Conservation (phyloP, 2,888 invertebrate species). For the Shargacucullia verbasci region DNA sequence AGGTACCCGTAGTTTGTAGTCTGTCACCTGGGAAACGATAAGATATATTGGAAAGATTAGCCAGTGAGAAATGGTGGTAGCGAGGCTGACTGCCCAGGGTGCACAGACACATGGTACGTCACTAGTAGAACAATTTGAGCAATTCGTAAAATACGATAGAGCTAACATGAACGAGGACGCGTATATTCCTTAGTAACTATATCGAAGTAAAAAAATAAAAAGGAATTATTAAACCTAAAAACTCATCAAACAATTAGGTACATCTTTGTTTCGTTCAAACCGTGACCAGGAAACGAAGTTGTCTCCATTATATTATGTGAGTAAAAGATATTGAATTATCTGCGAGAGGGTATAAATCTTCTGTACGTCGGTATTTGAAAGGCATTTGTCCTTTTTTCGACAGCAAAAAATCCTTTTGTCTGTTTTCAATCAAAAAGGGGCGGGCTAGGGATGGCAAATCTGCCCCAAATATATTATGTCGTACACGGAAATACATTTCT, state of each 20-base stretch:
- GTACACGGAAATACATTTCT: constrained; percentile 24
- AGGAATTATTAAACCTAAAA: constrained; percentile 26
- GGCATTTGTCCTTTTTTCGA: constrained; percentile 76
- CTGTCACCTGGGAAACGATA: too few species aligned
- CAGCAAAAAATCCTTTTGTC: constrained; percentile 77
- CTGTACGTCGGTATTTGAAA: constrained; percentile 71
- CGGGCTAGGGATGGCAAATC: constrained; percentile 52
- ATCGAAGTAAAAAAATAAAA: constrained; percentile 5
- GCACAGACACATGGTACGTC: too few species aligned
- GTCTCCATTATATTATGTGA: constrained; percentile 74
- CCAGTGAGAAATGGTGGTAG: too few species aligned
- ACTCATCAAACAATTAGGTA: constrained; percentile 32
- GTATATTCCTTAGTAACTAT: too few species aligned
- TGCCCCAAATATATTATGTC: constrained; percentile 19
- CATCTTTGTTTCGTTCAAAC: constrained; percentile 20
- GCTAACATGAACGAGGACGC: too few species aligned
- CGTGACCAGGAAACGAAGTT: constrained; percentile 50
- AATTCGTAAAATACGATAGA: too few species aligned
- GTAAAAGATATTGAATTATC: constrained; percentile 79
- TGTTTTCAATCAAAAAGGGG: constrained; percentile 76
- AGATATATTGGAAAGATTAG: too few species aligned
- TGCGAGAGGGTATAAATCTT: constrained; percentile 72
- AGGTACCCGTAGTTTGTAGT: too few species aligned
- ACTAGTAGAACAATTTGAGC: too few species aligned
- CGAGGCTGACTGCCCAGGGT: too few species aligned